Evolutionary conservation across 2,113 vertebrate genomes (phyloP).

Genomic region (Salminus brasiliensis): DNA sequence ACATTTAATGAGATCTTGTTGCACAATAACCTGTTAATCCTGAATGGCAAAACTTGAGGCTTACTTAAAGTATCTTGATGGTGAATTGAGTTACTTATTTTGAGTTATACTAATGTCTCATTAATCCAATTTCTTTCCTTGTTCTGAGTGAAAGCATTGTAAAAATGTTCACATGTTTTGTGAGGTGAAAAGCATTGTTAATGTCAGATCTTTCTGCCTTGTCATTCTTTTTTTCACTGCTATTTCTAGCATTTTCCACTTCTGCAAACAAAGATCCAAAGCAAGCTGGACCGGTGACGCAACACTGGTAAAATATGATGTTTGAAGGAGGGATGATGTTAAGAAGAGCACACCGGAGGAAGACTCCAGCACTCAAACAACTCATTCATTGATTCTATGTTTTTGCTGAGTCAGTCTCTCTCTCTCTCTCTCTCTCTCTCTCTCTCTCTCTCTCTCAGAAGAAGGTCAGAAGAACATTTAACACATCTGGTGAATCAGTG

Average conservation of each 20-base stretch:
- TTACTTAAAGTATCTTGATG: too few relatives aligned
- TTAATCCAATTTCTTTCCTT: neutral
- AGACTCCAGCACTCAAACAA: slow-evolving; percentile 10
- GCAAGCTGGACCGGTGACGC: slow-evolving; percentile 23
- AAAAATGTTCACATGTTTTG: neutral
- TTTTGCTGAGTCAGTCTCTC: neutral
- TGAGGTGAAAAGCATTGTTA: neutral
- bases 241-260: slow-evolving; percentile 3
- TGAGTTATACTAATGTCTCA: too few relatives aligned
- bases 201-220: neutral
- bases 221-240: neutral
- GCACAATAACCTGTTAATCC: too few relatives aligned
- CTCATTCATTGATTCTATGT: slow-evolving; percentile 10
- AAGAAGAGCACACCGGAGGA: neutral
- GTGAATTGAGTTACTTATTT: too few relatives aligned
- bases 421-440: neutral
- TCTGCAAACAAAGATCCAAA: neutral
- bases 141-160: neutral
- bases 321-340: neutral
- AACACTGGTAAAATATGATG: slow-evolving; percentile 8
- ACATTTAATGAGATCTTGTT: too few relatives aligned
- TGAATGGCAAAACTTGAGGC: too few relatives aligned
- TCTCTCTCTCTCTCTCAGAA: slow-evolving; percentile 5
- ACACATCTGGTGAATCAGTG: slow-evolving; percentile 33
- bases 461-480: slow-evolving; percentile 4